Conservation (phyloP, 1,140 invertebrate genomes). For the Contarinia nasturtii region DNA sequence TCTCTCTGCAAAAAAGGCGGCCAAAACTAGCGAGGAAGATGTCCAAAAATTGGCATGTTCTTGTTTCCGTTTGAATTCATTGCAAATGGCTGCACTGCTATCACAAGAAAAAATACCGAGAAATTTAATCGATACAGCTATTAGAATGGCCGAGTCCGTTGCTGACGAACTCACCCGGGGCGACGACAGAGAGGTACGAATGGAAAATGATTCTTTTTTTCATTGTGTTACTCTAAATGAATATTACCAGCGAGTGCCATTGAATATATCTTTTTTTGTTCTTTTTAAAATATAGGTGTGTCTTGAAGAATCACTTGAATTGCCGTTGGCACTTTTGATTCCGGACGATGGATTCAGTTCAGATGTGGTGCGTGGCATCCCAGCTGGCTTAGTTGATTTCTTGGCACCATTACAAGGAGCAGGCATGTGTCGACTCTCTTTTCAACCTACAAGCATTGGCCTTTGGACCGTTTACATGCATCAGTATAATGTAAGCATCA, state of each 20-base stretch:
- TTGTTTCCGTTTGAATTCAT: slow-evolving; percentile 93
- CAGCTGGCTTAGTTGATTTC: slow-evolving; percentile 83
- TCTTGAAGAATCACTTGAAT: slow-evolving; percentile 64
- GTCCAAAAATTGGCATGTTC: slow-evolving; percentile 75
- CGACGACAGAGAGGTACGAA: slow-evolving; percentile 66
- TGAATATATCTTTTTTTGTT: not conserved
- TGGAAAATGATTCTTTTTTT: not conserved
- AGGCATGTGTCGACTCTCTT: slow-evolving; percentile 71
- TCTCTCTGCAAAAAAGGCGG: slow-evolving; percentile 31
- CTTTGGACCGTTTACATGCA: slow-evolving; percentile 91
- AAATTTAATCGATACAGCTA: slow-evolving; percentile 37
- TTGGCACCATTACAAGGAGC: slow-evolving; percentile 68
- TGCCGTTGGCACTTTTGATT: slow-evolving; percentile 76
- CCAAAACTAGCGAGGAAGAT: slow-evolving; percentile 80
- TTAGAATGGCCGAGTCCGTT: slow-evolving; percentile 72
- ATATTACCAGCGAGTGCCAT: no score
- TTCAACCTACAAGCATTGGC: slow-evolving; percentile 76
- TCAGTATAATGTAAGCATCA: slow-evolving; percentile 32
- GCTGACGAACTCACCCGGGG: slow-evolving; percentile 79
- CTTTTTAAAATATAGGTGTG: slow-evolving; percentile 15
- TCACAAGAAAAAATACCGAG: slow-evolving; percentile 43
- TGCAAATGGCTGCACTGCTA: slow-evolving; percentile 74
- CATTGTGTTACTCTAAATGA: not conserved
- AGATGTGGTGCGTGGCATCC: slow-evolving; percentile 83
- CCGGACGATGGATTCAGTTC: slow-evolving; percentile 97